Percentiles rank a stretch among this genome's conserved stretches.
Conservation (phyloP, 1,140 invertebrate species). For the Lordiphosa stackelbergi region DNA sequence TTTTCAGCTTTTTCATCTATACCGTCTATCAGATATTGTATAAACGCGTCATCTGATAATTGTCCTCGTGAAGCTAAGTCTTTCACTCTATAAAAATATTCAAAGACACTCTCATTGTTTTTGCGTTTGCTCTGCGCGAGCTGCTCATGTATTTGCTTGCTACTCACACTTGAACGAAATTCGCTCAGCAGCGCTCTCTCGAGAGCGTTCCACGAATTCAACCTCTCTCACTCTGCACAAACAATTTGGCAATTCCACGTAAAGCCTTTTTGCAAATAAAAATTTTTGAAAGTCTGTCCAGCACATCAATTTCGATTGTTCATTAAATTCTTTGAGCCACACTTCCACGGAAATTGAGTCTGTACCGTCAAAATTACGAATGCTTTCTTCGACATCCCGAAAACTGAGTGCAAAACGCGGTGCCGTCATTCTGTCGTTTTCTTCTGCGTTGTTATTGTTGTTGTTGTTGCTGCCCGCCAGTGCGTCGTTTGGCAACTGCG, state of each 20-base stretch:
- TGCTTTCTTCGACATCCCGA: not conserved
- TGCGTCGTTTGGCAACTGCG: too few species aligned
- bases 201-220: too few species aligned
- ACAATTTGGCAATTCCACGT: too few species aligned
- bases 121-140: constrained; percentile 4
- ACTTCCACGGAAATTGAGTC: constrained; percentile 2
- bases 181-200: too few species aligned
- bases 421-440: not conserved
- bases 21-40: constrained; percentile 3
- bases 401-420: constrained; percentile 1
- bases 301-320: not conserved
- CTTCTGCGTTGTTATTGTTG: not conserved
- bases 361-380: constrained; percentile 3
- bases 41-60: constrained; percentile 73
- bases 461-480: too few species aligned
- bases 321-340: constrained; percentile 3
- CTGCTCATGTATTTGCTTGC: constrained; percentile 1
- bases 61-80: constrained; percentile 3
- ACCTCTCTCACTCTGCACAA: too few species aligned
- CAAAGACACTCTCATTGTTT: constrained; percentile 1
- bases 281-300: not conserved
- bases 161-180: too few species aligned
- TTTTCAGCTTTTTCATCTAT: not conserved
- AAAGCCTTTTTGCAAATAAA: too few species aligned
- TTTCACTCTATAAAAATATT: constrained; percentile 10